Evolutionary conservation across 1,140 invertebrate species (phyloP).

Genomic region (Scaptomyza pallida): DNA sequence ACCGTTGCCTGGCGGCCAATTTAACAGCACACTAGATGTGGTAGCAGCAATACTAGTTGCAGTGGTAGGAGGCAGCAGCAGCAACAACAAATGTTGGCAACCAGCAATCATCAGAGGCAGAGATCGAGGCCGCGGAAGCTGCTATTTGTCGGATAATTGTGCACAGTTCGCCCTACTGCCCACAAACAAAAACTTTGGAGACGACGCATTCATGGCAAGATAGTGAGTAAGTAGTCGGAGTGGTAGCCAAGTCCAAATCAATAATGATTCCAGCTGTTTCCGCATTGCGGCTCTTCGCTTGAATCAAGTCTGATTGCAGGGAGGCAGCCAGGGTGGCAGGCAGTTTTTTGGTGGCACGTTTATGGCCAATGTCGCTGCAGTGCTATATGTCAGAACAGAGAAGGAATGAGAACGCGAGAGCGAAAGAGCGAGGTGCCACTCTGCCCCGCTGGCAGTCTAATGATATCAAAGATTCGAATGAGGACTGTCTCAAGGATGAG

Average conservation of each 20-base stretch:
- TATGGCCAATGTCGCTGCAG: constrained; percentile 36
- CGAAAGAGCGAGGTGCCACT: constrained; percentile 44
- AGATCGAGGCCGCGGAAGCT: constrained; percentile 68
- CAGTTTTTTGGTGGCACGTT: constrained; percentile 44
- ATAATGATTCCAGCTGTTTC: constrained; percentile 23
- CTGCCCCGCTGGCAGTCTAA: constrained; percentile 55
- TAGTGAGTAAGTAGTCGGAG: too few relatives aligned
- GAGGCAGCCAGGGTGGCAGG: too few relatives aligned
- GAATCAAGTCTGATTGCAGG: neutral
- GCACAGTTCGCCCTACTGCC: constrained; percentile 34
- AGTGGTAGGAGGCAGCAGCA: neutral
- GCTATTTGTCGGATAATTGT: constrained; percentile 78
- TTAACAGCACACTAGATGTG: neutral
- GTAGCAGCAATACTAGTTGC: too few relatives aligned
- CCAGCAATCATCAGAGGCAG: constrained; percentile 49
- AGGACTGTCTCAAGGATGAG: neutral
- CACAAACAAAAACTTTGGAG: constrained; percentile 1
- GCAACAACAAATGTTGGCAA: constrained; percentile 38
- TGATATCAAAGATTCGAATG: constrained; percentile 39
- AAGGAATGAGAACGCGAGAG: neutral
- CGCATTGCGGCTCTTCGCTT: constrained; percentile 48
- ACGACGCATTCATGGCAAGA: neutral
- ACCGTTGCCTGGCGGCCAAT: constrained; percentile 50
- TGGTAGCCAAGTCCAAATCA: constrained; percentile 23
- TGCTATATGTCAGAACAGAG: constrained; percentile 54